Base-by-base conservation (phyloP, 2,797 vertebrate genomes). In the Fringilla coelebs region DNA sequence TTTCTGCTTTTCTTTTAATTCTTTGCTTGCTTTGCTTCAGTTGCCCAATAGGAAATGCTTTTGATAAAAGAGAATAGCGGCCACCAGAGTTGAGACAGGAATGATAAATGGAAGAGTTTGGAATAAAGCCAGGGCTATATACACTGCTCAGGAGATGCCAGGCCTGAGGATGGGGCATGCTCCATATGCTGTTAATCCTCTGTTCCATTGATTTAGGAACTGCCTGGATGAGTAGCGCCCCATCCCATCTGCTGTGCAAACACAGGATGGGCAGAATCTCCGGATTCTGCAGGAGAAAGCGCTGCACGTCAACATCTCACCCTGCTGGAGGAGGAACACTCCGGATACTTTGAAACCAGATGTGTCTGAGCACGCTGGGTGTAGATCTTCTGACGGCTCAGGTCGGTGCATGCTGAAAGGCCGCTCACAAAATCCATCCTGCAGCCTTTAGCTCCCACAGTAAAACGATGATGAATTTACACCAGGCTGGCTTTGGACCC, bases 331-430 rank as follows among this genome's bases (percentile, higher is more conserved):
- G 67, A 73, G 48, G 67, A 90, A 17, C 55, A 8, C 63, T 82
- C 40, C 60, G 45, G 43, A 22, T 66, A 7, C n/a, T 76, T 40
- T 67, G 55, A 76, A 76, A 73, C 24, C 55, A 93, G 84, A 19
- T 7, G 0, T 10, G 18, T 60, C 49, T 75, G 46, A 68, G n/a
- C 16, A 22, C 4, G 0, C 60, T 72, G 6, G 11, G 3, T 62
- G 54, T 19, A 21, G 16, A 19, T 81, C 55, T 74, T 43, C 52
- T 62, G 73, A 32, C 54, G 34, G 45, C 40, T 88, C 36, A 28
- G 62, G 77, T 75, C 80, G 68, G 18, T 6, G 9, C 25, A 17
- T 36, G 20, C 22, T 51, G 17, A 90, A 90, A 78, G n/a, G 40
- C 74, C 62, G 63, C 70, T 92, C 63, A 51, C 25, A 17, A 71